Evolutionary conservation across 2,797 vertebrate species (phyloP).

Genomic region (Gallinago stenura): DNA sequence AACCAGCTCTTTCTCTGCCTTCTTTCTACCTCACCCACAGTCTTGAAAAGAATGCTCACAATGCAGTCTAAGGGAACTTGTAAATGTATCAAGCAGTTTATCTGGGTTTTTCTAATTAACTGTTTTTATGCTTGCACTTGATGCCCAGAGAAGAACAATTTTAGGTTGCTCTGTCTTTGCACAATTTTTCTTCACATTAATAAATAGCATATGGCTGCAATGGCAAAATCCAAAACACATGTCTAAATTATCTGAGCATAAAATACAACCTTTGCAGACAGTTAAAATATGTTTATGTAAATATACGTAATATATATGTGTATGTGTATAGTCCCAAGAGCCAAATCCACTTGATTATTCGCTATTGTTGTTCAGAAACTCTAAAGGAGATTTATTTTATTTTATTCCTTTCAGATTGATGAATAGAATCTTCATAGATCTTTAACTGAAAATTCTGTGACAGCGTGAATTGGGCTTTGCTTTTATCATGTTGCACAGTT

Average conservation of each 20-base stretch:
- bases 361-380: neutral
- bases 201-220: constrained; percentile 47
- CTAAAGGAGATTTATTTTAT: neutral
- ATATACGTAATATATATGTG: neutral
- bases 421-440: neutral
- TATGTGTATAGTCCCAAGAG: neutral
- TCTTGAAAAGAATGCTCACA: neutral
- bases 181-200: constrained; percentile 43
- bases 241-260: constrained; percentile 55
- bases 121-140: neutral
- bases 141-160: neutral
- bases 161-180: neutral
- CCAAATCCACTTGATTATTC: neutral
- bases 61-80: neutral
- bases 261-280: constrained; percentile 25
- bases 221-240: constrained; percentile 59
- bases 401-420: neutral
- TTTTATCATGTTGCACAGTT: constrained; percentile 3
- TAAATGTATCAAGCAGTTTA: neutral
- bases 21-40: neutral
- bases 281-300: neutral
- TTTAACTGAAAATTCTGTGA: neutral
- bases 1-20: neutral
- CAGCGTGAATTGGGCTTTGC: neutral
- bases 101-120: neutral